A percentile compares a stretch with the other conserved stretches of the same genome.
phyloP scores from a whole-genome alignment of 2,888 invertebrate species.

The Xylocampa areola region DNA sequence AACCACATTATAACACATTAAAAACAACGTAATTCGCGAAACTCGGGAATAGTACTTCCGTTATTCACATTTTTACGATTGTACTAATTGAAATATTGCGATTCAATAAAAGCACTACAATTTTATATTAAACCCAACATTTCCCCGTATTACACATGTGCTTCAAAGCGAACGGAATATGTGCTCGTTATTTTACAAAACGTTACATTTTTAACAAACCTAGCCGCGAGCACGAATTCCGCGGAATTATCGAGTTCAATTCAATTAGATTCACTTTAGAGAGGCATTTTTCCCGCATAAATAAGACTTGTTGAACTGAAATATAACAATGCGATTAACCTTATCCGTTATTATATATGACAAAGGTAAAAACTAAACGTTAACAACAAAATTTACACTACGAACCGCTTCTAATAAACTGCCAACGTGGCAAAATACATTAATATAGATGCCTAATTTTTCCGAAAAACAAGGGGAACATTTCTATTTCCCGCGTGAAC shows the following conservation, averaged over 20 bases:
- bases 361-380: slow-evolving; percentile 3
- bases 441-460: slow-evolving; percentile 44
- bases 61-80: slow-evolving; percentile 46
- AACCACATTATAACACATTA: slow-evolving; percentile 13
- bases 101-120: slow-evolving; percentile 65
- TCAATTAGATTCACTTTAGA: slow-evolving; percentile 48
- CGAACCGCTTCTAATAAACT: slow-evolving; percentile 35
- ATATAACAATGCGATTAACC: neutral
- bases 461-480: slow-evolving; percentile 48
- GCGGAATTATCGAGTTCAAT: slow-evolving; percentile 62
- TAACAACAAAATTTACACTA: slow-evolving; percentile 32
- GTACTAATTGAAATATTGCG: slow-evolving; percentile 68
- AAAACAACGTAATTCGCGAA: slow-evolving; percentile 14
- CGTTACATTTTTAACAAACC: slow-evolving; percentile 69
- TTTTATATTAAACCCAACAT: slow-evolving; percentile 66
- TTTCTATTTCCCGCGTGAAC: slow-evolving; percentile 55
- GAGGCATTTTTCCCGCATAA: slow-evolving; percentile 34
- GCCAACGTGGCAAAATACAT: slow-evolving; percentile 39
- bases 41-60: slow-evolving; percentile 31
- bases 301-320: slow-evolving; percentile 33
- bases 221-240: slow-evolving; percentile 53
- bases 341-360: neutral
- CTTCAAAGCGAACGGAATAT: slow-evolving; percentile 61
- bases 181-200: slow-evolving; percentile 69
- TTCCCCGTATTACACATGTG: slow-evolving; percentile 59